A percentile compares a stretch with the other conserved stretches of the same genome.
Conservation (phyloP, 2,797 vertebrate species). For the Falco rusticolus region DNA sequence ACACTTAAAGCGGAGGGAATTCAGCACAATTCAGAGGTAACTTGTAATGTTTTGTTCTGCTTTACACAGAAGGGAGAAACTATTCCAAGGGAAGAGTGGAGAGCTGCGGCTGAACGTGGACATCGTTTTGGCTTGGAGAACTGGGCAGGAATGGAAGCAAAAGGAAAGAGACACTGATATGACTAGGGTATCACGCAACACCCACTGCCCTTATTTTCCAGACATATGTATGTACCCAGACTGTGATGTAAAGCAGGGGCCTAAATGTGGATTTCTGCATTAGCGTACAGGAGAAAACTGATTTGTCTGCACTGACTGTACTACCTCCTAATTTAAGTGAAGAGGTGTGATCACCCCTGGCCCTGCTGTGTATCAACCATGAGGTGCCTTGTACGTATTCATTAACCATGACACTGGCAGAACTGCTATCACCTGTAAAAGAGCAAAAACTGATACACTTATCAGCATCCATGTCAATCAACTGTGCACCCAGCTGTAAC, state of each 20-base stretch:
- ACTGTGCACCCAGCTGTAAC: neutral
- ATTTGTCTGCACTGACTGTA: neutral
- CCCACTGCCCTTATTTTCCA: neutral
- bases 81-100: neutral
- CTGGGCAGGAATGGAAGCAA: neutral
- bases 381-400: neutral
- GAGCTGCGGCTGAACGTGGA: neutral
- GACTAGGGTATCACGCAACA: neutral
- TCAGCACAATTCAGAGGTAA: neutral
- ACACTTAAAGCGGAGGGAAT: neutral
- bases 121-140: neutral
- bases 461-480: neutral
- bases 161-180: rapidly evolving
- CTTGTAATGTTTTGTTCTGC: neutral
- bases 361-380: neutral
- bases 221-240: neutral
- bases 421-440: neutral
- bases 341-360: neutral
- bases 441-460: neutral
- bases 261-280: neutral
- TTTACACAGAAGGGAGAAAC: neutral
- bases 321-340: neutral
- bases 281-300: neutral
- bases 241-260: too few relatives aligned
- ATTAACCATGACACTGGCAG: neutral